Percentiles rank a stretch among this genome's conserved stretches.
These are phyloP conservation scores for Choreutis nemorana DNA, from an alignment of 2,888 invertebrate species.

Conservation along the genomic window DNA sequence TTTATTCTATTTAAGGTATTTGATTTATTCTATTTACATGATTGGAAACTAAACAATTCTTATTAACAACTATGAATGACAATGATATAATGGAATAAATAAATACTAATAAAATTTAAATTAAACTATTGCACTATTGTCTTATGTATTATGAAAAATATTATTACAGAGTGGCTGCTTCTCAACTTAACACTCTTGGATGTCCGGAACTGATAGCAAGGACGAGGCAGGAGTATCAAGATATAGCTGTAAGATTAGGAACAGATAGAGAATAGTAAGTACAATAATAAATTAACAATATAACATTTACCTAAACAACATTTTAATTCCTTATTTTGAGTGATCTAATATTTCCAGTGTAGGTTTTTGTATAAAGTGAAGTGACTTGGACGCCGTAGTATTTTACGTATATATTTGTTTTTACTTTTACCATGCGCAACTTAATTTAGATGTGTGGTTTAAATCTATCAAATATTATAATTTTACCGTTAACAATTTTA, in stretches of 20 bases:
- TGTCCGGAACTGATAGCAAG: conserved; percentile 95
- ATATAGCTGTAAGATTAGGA: conserved; percentile 93
- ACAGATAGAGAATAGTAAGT: conserved; percentile 95
- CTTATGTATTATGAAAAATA: no score
- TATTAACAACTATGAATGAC: background rate
- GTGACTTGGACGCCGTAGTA: no score
- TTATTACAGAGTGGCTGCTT: conserved; percentile 88
- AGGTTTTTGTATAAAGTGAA: no score
- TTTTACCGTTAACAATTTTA: background rate
- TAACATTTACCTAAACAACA: no score
- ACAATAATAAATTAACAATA: conserved; percentile 6
- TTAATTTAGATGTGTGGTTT: background rate
- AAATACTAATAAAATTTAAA: no score
- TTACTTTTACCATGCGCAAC: background rate
- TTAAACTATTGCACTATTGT: no score
- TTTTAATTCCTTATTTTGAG: no score
- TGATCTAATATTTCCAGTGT: no score
- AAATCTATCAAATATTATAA: no score
- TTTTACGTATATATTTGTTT: conserved; percentile 2
- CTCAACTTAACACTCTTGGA: conserved; percentile 94
- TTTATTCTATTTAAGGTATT: background rate
- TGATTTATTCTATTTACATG: background rate
- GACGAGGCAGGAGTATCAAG: conserved; percentile 92
- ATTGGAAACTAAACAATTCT: background rate
- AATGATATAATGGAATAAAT: no score